Base-by-base conservation (phyloP, 2,113 vertebrate genomes). In the Corythornis cristatus region DNA sequence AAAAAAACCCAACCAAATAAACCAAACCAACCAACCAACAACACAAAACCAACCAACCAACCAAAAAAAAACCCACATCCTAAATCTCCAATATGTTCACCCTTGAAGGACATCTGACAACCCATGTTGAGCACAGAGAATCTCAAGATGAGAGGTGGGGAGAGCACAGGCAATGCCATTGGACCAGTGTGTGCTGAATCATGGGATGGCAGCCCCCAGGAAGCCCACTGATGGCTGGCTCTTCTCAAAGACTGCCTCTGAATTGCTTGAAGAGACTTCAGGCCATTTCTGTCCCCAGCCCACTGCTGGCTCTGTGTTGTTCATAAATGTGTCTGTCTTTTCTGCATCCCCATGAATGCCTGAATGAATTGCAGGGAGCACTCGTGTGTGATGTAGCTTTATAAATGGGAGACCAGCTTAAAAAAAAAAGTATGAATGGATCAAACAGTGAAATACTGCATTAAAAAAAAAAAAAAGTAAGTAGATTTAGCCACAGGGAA, bases 371-470 rank as follows among this genome's bases (percentile, higher is more conserved):
- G n/a, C 46, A 73, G 1, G 3, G 3, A 61, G 35, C 71, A 46
- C 43, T 89, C 16, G 8, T 21, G 5, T 1, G 7, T 0, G 1
- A 18, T 7, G 54, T n/a, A 56, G 76, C 87, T 70, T 54, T 40
- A 70, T 62, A 85, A 82, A 83, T 26, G 25, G 65, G 43, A 78
- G 42, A 67, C 7, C 14, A 67, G 57, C 26, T 74, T 61, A 33
- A 50, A 33, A 62, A 50, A 65, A 67, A 11, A 88, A 88, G 28
- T 62, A 83, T 93, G 81, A 95, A 93, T 94, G 94, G 87, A 79
- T 89, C 78, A 64, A 85, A 71, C 15, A 85, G 43, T 86, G 89
- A 48, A 76, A 46, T 18, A 43, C 11, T 37, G 43, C 37, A n/a
- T 76, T 62, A 42, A 81, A 45, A 93, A 78, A 60, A 70, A 53